phyloP scores from a whole-genome alignment of 2,797 vertebrate species.

The Silurus aristotelis region DNA sequence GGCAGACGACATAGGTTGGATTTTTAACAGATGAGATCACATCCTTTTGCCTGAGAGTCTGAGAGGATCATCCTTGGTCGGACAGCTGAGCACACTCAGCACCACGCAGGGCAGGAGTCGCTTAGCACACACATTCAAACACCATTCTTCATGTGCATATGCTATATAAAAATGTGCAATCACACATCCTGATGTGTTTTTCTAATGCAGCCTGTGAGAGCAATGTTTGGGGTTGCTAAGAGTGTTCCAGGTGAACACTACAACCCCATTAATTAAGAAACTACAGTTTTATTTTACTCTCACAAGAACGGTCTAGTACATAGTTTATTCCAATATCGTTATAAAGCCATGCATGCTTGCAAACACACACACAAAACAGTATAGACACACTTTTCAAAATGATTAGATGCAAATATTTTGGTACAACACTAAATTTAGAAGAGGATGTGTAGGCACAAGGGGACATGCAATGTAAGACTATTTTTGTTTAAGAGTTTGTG shows the following conservation, averaged over 20 bases:
- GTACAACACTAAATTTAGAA: background rate
- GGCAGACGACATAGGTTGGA: constrained; percentile 88
- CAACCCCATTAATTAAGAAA: background rate
- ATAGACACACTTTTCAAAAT: background rate
- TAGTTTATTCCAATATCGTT: background rate
- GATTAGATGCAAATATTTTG: background rate
- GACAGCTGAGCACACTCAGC: constrained; percentile 62
- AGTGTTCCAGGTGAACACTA: background rate
- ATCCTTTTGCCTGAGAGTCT: constrained; percentile 85
- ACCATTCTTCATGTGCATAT: constrained; percentile 56
- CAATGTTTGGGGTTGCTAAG: background rate
- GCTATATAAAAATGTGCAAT: background rate
- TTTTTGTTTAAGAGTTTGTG: background rate
- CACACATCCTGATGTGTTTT: background rate
- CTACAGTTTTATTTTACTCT: too few species aligned
- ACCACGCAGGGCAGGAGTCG: constrained; percentile 64
- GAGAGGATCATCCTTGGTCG: constrained; percentile 75
- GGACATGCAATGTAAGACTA: background rate
- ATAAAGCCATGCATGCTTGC: too few species aligned
- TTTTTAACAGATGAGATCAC: constrained; percentile 90
- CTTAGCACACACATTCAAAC: constrained; percentile 50
- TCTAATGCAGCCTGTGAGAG: background rate
- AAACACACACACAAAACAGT: background rate
- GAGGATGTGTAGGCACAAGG: background rate
- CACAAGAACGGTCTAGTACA: background rate